Evolutionary conservation across 2,797 vertebrate species (phyloP).

Genomic region (Melanotaenia parkinsoni): DNA sequence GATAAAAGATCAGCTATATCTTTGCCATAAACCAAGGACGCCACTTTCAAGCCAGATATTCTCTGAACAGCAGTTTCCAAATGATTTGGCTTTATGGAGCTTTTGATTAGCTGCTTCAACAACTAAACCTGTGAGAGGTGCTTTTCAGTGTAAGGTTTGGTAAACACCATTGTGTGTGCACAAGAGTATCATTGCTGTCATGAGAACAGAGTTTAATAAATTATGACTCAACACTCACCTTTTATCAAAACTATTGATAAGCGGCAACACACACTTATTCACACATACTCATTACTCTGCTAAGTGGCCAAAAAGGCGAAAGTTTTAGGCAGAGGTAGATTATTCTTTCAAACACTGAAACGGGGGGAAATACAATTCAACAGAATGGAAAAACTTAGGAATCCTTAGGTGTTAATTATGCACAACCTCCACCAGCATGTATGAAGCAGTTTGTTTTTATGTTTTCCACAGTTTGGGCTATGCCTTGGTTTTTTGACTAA

Average conservation of each 20-base stretch:
- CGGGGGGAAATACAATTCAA: no score
- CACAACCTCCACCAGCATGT: background rate
- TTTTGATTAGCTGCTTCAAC: constrained; percentile 14
- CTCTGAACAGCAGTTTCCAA: constrained; percentile 33
- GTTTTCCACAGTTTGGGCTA: background rate
- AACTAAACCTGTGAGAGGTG: constrained; percentile 7
- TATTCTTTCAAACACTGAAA: background rate
- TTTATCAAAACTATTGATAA: constrained; percentile 81
- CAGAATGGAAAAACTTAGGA: no score
- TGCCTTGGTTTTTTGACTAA: background rate
- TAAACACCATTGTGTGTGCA: constrained; percentile 18
- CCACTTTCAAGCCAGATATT: constrained; percentile 16
- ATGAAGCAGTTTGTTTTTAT: background rate
- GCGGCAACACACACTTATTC: constrained; percentile 71
- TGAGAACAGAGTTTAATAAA: constrained; percentile 60
- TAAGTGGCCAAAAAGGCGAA: constrained; percentile 58
- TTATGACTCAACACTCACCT: constrained; percentile 13
- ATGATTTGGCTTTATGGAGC: constrained; percentile 22
- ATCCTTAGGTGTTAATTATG: background rate
- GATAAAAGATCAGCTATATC: constrained; percentile 35
- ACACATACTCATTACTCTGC: constrained; percentile 70
- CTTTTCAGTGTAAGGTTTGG: constrained; percentile 12
- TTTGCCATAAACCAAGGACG: constrained; percentile 20
- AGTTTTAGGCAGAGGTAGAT: constrained; percentile 16
- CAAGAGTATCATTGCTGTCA: constrained; percentile 38